phyloP scores from a whole-genome alignment of 2,797 vertebrate species.

The Sebastes alutus region DNA sequence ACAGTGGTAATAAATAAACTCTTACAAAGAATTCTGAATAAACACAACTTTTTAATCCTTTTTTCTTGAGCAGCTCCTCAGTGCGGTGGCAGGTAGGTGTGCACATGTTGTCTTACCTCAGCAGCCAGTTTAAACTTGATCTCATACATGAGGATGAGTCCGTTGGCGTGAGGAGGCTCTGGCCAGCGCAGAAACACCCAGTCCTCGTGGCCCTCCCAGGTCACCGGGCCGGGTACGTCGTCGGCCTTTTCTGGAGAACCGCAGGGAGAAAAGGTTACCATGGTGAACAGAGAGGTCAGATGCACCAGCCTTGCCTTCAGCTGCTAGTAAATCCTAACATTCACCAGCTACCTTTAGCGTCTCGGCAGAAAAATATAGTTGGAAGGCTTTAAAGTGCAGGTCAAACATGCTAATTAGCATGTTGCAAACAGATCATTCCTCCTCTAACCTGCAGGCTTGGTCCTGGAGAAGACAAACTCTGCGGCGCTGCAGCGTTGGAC shows the following conservation, averaged over 20 bases:
- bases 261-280: background rate
- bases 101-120: conserved; percentile 84
- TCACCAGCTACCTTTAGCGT: background rate
- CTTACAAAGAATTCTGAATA: background rate
- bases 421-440: background rate
- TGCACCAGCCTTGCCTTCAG: background rate
- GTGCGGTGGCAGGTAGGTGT: background rate
- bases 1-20: background rate
- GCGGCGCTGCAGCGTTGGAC: conserved; percentile 92
- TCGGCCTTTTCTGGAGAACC: conserved; percentile 90
- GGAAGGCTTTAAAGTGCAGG: background rate
- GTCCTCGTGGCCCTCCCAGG: conserved; percentile 88
- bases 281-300: background rate
- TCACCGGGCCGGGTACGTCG: conserved; percentile 90
- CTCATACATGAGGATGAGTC: conserved; percentile 96
- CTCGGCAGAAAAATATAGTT: background rate
- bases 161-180: conserved; percentile 90
- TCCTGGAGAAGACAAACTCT: conserved; percentile 95
- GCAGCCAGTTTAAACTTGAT: conserved; percentile 90
- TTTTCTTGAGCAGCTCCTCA: background rate
- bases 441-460: conserved; percentile 92
- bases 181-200: conserved; percentile 91
- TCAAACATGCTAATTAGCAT: background rate
- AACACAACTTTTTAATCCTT: background rate
- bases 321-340: background rate